Percentiles rank a stretch among this genome's conserved stretches.
phyloP scores from a whole-genome alignment of 2,113 vertebrate species.

The Oreotrochilus melanogaster region DNA sequence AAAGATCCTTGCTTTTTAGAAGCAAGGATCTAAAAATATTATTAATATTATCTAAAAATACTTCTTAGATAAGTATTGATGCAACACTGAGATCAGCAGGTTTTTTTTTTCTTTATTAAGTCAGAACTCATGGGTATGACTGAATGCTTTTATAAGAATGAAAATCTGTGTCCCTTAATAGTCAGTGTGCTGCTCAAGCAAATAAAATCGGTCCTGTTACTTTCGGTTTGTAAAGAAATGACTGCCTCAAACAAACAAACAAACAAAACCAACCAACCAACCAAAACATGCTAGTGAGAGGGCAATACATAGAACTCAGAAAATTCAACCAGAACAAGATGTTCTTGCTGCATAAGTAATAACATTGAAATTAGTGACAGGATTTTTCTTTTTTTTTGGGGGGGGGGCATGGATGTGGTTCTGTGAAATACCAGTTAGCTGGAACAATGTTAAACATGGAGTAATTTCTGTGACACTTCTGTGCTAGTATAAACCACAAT shows the following conservation, averaged over 20 bases:
- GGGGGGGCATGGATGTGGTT: background rate
- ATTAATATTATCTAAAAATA: too few relatives aligned
- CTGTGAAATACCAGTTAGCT: background rate
- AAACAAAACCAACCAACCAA: too few relatives aligned
- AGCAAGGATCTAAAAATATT: too few relatives aligned
- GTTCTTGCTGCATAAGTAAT: background rate
- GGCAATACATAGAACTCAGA: background rate
- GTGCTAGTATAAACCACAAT: background rate
- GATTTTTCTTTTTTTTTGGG: background rate
- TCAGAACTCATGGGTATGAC: background rate
- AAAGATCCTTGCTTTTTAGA: background rate
- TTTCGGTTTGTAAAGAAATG: background rate
- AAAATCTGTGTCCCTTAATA: background rate
- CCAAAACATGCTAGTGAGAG: background rate
- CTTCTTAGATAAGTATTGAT: background rate
- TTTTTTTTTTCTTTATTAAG: constrained; percentile 23
- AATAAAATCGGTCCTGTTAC: background rate
- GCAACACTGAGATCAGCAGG: background rate
- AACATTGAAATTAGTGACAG: background rate
- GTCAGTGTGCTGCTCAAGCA: background rate
- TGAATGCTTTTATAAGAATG: background rate
- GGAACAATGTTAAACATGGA: background rate
- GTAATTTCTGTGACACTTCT: background rate
- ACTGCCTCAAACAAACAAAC: background rate
- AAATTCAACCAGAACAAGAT: background rate